These are phyloP conservation scores for Anolis carolinensis DNA, from an alignment of 2,113 vertebrate species.

Conservation along the genomic window DNA sequence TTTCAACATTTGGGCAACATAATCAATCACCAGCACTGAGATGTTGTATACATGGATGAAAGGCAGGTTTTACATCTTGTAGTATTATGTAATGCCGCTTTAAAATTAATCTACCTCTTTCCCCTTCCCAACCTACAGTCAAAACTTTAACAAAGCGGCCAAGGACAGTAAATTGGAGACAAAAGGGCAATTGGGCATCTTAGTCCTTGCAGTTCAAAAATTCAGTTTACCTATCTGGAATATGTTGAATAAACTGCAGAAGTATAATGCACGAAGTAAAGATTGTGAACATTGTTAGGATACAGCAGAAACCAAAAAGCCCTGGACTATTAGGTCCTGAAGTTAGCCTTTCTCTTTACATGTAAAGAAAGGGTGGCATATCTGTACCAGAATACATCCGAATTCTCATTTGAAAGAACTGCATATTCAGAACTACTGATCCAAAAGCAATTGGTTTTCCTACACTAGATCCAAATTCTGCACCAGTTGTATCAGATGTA, in stretches of 20 bases:
- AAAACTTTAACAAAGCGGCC: constrained; percentile 32
- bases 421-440: constrained; percentile 71
- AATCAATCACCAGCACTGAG: constrained; percentile 88
- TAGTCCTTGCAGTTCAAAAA: constrained; percentile 38
- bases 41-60: constrained; percentile 76
- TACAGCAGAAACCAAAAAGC: constrained; percentile 43
- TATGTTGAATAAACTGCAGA: constrained; percentile 59
- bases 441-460: constrained; percentile 72
- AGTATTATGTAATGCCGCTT: constrained; percentile 58
- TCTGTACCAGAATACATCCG: constrained; percentile 45
- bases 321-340: neutral
- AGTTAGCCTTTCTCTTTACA: neutral
- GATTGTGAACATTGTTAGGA: constrained; percentile 52
- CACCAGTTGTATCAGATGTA: constrained; percentile 77
- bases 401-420: constrained; percentile 65
- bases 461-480: constrained; percentile 76
- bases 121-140: neutral
- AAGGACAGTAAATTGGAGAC: neutral
- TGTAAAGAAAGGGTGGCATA: neutral
- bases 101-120: constrained; percentile 60
- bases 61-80: constrained; percentile 55
- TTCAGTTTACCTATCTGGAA: neutral
- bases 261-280: constrained; percentile 43
- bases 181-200: constrained; percentile 33
- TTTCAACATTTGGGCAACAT: constrained; percentile 85